Evolutionary conservation across 2,113 vertebrate genomes (phyloP), one percentile per base, ranked within the genome.

Genomic region (Pterocles gutturalis): DNA sequence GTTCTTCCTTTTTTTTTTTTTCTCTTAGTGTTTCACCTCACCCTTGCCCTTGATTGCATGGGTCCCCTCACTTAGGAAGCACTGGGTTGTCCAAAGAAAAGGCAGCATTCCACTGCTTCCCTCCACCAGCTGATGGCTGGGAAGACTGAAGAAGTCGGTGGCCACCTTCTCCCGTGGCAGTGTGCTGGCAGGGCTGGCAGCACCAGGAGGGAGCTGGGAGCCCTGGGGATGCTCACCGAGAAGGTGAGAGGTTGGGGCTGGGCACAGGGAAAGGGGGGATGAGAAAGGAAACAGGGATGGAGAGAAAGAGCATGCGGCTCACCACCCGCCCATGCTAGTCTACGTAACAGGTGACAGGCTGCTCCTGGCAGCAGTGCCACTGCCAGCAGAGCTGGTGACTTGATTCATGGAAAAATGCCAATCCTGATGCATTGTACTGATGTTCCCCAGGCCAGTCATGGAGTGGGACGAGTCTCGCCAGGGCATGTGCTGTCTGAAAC

Each of bases 321-420:
- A 34, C 43, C 26, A 46, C 31, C 10, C 0, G 0, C 29, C 22
- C 0, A 0, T 70, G 49, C 36, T 45, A 25, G 20, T 36, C 60
- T 89, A 12, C 7, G 0, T 64, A 15, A 14, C 1, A 4, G 46
- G n/a, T 76, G 49, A 55, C 53, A n/a, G 25, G 18, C 36, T 88
- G 69, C 11, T 84, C n/a, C 61, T 34, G 36, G 61, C 61, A 80
- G 58, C 71, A 91, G 58, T 43, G 51, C 45, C 72, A 29, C 0
- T 0, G n/a, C 26, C 31, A 45, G 51, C 55, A 46, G 66, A n/a
- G 8, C 51, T 51, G 80, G 38, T 7, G 17, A 24, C 29, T 48
- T 33, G 64, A 19, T 62, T 34, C 9, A 19, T 54, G 54, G 51
- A 31, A 54, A 66, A 77, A 19, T 3, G 8, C 34, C 19, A 13